These are phyloP conservation scores for Brachymystax lenok DNA, from an alignment of 2,797 vertebrate species.

Conservation along the genomic window DNA sequence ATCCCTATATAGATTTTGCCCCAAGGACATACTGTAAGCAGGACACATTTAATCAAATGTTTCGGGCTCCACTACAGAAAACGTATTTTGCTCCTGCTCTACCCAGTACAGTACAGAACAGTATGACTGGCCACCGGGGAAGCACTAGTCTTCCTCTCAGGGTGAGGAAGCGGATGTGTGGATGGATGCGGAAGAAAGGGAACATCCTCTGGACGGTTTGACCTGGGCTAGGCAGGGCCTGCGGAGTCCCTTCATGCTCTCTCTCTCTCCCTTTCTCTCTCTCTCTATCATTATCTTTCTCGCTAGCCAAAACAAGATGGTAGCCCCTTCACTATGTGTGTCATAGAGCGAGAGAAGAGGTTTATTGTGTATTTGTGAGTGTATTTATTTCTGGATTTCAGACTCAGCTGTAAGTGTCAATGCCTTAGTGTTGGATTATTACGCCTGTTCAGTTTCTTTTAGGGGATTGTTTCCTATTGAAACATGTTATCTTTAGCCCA, in stretches of 20 bases:
- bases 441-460: slow-evolving; percentile 50
- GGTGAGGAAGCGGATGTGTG: slow-evolving; percentile 28
- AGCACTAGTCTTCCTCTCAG: neutral
- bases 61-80: slow-evolving; percentile 11
- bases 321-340: slow-evolving; percentile 36
- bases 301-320: slow-evolving; percentile 42
- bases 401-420: slow-evolving; percentile 38
- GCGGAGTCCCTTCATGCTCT: neutral
- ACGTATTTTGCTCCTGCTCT: slow-evolving; percentile 22
- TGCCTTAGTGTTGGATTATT: slow-evolving; percentile 68
- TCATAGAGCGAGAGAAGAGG: slow-evolving; percentile 11
- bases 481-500: slow-evolving; percentile 38
- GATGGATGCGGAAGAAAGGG: slow-evolving; percentile 32
- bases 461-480: slow-evolving; percentile 56
- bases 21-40: slow-evolving; percentile 17
- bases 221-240: neutral
- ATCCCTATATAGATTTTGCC: slow-evolving; percentile 43
- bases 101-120: slow-evolving; percentile 30
- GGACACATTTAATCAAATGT: slow-evolving; percentile 21
- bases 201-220: slow-evolving; percentile 40
- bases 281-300: slow-evolving; percentile 34
- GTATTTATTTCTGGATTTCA: slow-evolving; percentile 64
- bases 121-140: slow-evolving; percentile 52
- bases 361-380: neutral
- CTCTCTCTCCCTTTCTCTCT: slow-evolving; percentile 30